A percentile compares a stretch with the other conserved stretches of the same genome.
Evolutionary conservation across 2,888 invertebrate species (phyloP).

Genomic region (Cetonia aurata): DNA sequence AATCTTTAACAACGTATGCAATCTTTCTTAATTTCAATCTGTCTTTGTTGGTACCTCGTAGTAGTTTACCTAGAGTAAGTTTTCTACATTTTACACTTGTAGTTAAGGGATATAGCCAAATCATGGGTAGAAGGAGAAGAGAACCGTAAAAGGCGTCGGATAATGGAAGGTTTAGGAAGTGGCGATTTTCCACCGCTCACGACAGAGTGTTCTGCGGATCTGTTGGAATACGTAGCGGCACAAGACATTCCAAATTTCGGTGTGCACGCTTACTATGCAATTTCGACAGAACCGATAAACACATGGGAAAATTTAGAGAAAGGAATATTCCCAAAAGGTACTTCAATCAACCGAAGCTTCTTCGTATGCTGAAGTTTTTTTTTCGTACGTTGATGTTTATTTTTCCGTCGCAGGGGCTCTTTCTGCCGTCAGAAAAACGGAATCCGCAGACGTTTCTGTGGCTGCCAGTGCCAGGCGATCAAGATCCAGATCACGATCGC

Average conservation of each 20-base stretch:
- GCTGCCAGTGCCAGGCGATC: constrained; percentile 17
- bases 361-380: constrained; percentile 1
- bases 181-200: constrained; percentile 61
- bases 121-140: constrained; percentile 60
- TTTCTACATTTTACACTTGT: neutral
- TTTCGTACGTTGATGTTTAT: neutral
- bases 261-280: constrained; percentile 68
- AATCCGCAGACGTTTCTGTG: constrained; percentile 29
- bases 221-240: constrained; percentile 66
- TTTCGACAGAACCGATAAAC: constrained; percentile 66
- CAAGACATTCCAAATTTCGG: constrained; percentile 69
- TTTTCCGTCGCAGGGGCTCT: constrained; percentile 37
- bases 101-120: constrained; percentile 61
- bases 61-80: neutral
- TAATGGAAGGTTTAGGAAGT: constrained; percentile 50
- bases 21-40: neutral
- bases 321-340: constrained; percentile 61
- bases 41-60: neutral
- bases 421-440: constrained; percentile 34
- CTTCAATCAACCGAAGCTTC: neutral
- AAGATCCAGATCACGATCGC: constrained; percentile 42
- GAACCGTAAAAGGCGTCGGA: constrained; percentile 51
- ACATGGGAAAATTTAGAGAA: constrained; percentile 63
- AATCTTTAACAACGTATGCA: neutral
- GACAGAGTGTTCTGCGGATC: constrained; percentile 64